Percentiles rank a stretch among this genome's conserved stretches.
Conservation (phyloP, 2,888 invertebrate species). For the Sisyra terminalis region DNA sequence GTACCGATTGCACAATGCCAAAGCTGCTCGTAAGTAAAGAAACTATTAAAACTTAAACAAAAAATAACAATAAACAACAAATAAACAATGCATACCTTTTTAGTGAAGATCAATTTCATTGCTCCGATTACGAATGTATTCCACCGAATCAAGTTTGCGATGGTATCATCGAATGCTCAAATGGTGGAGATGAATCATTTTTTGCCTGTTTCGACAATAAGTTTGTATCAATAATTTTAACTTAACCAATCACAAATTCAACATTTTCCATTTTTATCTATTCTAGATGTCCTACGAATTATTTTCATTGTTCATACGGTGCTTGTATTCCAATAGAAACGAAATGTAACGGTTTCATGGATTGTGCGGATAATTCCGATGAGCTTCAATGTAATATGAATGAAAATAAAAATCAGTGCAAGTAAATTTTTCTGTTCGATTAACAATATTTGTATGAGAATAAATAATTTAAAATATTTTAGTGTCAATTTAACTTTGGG, state of each 20-base stretch:
- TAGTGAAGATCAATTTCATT: neutral
- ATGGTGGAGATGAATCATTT: neutral
- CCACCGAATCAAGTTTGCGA: neutral
- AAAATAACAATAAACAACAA: too few relatives aligned
- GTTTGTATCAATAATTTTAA: constrained; percentile 1
- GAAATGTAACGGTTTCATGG: neutral
- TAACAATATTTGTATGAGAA: neutral
- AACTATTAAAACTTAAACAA: too few relatives aligned
- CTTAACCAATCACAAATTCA: neutral
- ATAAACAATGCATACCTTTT: too few relatives aligned
- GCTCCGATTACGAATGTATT: neutral
- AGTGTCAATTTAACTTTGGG: too few relatives aligned
- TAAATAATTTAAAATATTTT: too few relatives aligned
- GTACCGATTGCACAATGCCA: too few relatives aligned
- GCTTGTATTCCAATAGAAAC: neutral
- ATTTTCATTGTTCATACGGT: neutral
- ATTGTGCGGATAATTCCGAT: neutral
- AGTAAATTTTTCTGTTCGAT: neutral
- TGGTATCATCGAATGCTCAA: neutral
- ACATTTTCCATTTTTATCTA: neutral
- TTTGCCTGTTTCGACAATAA: neutral
- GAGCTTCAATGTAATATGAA: neutral
- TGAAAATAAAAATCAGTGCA: too few relatives aligned
- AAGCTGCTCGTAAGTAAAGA: too few relatives aligned
- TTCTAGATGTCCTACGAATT: neutral